These are phyloP conservation scores for Neria commutata DNA, from an alignment of 2,888 invertebrate species.

Conservation along the genomic window DNA sequence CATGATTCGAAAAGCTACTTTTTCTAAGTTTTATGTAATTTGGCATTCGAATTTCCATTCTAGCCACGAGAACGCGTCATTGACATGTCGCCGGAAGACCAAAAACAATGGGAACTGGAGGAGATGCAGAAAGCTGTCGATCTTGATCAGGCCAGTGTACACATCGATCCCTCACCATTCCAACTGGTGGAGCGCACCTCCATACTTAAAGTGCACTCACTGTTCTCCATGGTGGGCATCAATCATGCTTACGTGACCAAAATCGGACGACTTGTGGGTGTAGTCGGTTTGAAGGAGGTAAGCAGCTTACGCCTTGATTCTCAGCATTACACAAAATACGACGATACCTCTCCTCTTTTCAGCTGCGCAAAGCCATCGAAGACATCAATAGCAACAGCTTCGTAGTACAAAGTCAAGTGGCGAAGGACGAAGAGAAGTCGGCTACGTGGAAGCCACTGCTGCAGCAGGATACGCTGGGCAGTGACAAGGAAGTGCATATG, in stretches of 20 bases:
- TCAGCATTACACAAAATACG: not conserved
- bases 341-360: slow-evolving; percentile 28
- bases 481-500: slow-evolving; percentile 58
- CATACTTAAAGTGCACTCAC: slow-evolving; percentile 91
- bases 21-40: no score
- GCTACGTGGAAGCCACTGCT: slow-evolving; percentile 45
- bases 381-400: slow-evolving; percentile 83
- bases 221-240: slow-evolving; percentile 98
- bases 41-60: slow-evolving; percentile 27
- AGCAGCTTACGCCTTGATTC: no score
- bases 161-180: slow-evolving; percentile 97
- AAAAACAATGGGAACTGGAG: slow-evolving; percentile 90
- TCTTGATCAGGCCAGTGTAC: slow-evolving; percentile 67
- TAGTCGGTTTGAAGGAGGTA: slow-evolving; percentile 94
- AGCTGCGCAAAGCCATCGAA: slow-evolving; percentile 87
- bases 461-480: slow-evolving; percentile 36
- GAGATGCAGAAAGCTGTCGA: slow-evolving; percentile 85
- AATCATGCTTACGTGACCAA: slow-evolving; percentile 98
- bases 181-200: slow-evolving; percentile 95
- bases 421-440: slow-evolving; percentile 44
- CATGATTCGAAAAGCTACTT: no score
- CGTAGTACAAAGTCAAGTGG: slow-evolving; percentile 57
- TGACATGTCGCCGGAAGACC: slow-evolving; percentile 93
- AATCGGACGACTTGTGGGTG: slow-evolving; percentile 92
- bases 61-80: slow-evolving; percentile 87